These are phyloP conservation scores for Pelobates fuscus DNA, from an alignment of 2,113 vertebrate species.

Conservation along the genomic window DNA sequence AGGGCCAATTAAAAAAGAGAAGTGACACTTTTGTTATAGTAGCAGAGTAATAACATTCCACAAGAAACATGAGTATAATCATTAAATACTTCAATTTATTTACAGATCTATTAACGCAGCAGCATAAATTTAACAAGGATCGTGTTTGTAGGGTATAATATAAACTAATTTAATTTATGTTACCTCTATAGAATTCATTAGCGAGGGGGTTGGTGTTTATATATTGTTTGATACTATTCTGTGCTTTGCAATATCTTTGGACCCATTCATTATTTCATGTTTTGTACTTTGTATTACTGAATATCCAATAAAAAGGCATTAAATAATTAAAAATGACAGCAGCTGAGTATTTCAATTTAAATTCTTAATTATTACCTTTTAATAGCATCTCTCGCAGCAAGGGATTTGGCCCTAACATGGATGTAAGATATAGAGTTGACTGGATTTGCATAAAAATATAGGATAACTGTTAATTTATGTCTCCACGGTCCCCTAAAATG, in stretches of 20 bases:
- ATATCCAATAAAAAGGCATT: neutral
- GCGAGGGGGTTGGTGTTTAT: neutral
- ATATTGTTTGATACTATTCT: neutral
- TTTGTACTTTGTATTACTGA: neutral
- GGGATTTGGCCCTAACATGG: too few species aligned
- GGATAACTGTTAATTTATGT: too few species aligned
- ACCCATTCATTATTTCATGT: neutral
- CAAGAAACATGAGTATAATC: slow-evolving; percentile 36
- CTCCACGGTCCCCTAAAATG: too few species aligned
- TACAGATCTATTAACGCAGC: slow-evolving; percentile 54
- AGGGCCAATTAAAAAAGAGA: slow-evolving; percentile 61
- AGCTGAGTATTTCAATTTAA: neutral
- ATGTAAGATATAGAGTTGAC: too few species aligned
- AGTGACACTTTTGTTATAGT: slow-evolving; percentile 45
- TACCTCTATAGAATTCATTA: slow-evolving; percentile 33
- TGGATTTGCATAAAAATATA: too few species aligned
- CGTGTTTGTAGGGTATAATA: slow-evolving; percentile 48
- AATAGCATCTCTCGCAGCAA: neutral
- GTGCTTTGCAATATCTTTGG: neutral
- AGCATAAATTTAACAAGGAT: slow-evolving; percentile 51
- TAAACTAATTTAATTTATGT: slow-evolving; percentile 50
- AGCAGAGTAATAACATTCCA: slow-evolving; percentile 55
- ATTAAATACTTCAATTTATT: slow-evolving; percentile 50
- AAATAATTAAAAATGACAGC: neutral
- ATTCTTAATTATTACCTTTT: neutral